Conservation (phyloP, 2,113 vertebrate genomes). For the Ifrita kowaldi region DNA sequence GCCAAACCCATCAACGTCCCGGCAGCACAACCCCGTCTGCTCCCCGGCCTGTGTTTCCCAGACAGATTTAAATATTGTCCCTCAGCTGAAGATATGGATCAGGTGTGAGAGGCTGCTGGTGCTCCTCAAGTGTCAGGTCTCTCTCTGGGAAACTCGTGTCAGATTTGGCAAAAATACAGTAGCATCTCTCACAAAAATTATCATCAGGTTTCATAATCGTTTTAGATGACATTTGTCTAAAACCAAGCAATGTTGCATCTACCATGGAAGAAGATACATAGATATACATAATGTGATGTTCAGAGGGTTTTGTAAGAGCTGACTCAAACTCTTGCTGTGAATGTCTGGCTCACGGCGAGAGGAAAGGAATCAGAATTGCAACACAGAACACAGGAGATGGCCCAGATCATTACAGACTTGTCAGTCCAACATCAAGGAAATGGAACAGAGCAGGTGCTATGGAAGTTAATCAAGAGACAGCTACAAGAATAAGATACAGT, state of each 20-base stretch:
- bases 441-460: not conserved
- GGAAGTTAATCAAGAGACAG: not conserved
- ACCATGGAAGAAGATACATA: not conserved
- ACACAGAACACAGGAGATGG: not conserved
- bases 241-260: not conserved
- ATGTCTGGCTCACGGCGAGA: not conserved
- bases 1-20: not conserved
- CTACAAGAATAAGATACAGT: not conserved
- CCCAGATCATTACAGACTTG: not conserved
- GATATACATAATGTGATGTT: not conserved
- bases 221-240: not conserved
- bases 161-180: not conserved
- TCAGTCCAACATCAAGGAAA: not conserved
- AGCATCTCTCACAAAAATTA: fast-evolving
- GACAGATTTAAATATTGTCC: fast-evolving
- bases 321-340: not conserved
- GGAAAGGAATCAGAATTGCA: not conserved
- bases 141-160: not conserved
- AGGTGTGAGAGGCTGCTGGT: fast-evolving
- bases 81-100: fast-evolving
- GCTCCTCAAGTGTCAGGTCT: not conserved
- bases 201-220: fast-evolving
- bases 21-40: not conserved
- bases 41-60: not conserved
- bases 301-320: not conserved